Evolutionary conservation across 1,140 invertebrate genomes (phyloP), one percentile per base, ranked within the genome.

Genomic region (Penaeus japonicus): DNA sequence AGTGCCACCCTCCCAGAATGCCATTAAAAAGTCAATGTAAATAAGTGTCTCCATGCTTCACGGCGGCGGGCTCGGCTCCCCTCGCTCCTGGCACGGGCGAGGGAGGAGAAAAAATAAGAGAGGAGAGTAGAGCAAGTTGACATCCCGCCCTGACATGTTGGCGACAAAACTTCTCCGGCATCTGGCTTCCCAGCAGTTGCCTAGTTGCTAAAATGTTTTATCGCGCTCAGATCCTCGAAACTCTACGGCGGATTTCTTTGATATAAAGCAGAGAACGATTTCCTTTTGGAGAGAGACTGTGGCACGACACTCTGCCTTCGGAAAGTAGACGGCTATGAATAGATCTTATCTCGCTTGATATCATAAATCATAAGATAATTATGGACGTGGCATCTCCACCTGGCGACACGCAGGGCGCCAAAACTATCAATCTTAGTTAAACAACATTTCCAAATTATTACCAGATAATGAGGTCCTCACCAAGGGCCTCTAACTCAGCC

Each of bases 401-500:
- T 57, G 77, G 85, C 86, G 79, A 82, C 65, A 55, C 75, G 84
- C 84, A 70, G 47, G 84, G 84, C 62, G 80, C 80, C 86, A 88
- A 82, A 32, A 70, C 80, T n/a, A 88, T 87, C 59, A 57, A 81
- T 87, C 85, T 87, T 87, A 57, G 85, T 87, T 87, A 39, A 87
- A 87, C 85, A 87, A 87, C 85, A 70, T 87, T 81, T 87, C 85
- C 85, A 87, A 87, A 87, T 87, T 87, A 87, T 87, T 80, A 87
- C 78, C 85, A 87, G 85, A 87, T 87, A 87, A 87, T 87, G 85
- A 87, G 85, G 27, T 79, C 35, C 85, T 81, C 78, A 81, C 57
- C 57, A 27, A 54, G 78, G 70, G 75, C 55, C 53, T 79, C 78
- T 87, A 78, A 81, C 85, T 87, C 85, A 55, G 12, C 85, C 27